Evolutionary conservation across 2,888 invertebrate species (phyloP), one percentile per base, ranked within the genome.

Genomic region (Eurois occulta): DNA sequence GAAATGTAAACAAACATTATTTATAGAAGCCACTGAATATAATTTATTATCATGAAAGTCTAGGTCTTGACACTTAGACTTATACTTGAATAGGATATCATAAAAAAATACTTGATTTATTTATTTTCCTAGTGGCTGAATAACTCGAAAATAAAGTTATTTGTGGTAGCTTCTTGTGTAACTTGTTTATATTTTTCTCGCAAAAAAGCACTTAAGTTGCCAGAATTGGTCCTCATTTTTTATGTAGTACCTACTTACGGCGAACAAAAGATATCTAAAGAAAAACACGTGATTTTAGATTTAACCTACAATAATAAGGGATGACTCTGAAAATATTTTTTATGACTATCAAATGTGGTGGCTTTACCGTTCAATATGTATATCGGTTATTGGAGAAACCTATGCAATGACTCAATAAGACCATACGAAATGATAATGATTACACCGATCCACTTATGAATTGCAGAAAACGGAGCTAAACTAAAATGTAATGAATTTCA

Each of bases 91-190:
- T 55, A 66, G 21, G 3, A n/a, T 24, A 10, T n/a, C 67, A 28
- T 70, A 60, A 64, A 73, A 72, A 64, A 55, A 83, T 52, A 52
- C 48, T 16, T 43, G 72, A 78, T 73, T n/a, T 69, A 77, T 76
- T 58, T 77, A 70, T 55, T 71, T 6, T n/a, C 10, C 2, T 43
- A 35, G 16, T 28, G 62, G 21, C 60, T 32, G 58, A 11, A 18
- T 43, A 16, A 13, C 38, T 28, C 43, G 28, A 80, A 68, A 75
- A 82, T 65, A 80, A 71, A n/a, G 16, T 55, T 80, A 43, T 84
- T 74, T 68, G 18, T 58, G 43, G 28, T 24, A 46, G 32, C 1
- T 24, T 71, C 38, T 67, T 82, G 58, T 18, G 18, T 52, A 67
- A 77, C 46, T 65, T 81, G 18, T 58, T 69, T 43, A n/a, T 43